Base-by-base conservation (phyloP, 2,888 invertebrate genomes). In the Eupithecia subfuscata region DNA sequence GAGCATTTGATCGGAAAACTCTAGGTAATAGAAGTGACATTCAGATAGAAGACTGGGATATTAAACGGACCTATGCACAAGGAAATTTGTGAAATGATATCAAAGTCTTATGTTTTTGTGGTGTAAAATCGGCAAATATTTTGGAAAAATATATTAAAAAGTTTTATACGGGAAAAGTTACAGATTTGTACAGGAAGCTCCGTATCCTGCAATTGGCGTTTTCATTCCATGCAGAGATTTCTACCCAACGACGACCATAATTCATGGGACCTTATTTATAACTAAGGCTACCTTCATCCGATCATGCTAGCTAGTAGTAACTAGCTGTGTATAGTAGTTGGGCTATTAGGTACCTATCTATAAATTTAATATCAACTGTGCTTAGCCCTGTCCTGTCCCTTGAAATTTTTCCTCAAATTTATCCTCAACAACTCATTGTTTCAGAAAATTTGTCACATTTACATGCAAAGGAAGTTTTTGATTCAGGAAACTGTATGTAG, bases 1-100 rank as follows among this genome's bases (percentile, higher is more conserved):
- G 60, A 71, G 67, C 71, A 68, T 74, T 74, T 72, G 8, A 68
- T 60, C 43, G 69, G 67, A 67, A 65, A 37, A 52, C 68, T 43
- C 60, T n/a, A 71, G 56, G 52, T 56, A 25, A 22, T 25, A 11
- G 45, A 18, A 11, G 30, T 60, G 12, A 60, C 60, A 60, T 60
- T 60, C 25, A 60, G 14, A 56, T 52, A 9, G 9, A 18, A 48
- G 7, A 52, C 52, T 52, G 8, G n/a, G 22, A 22, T n/a, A 22
- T 22, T 22, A 22, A 56, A 11, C 22, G n/a, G 52, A 52, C 18
- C 14, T 16, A 22, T 22, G 11, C 52, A 56, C 22, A 56, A 56
- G 52, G 5, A 56, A 22, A 56, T 11, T 11, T 56, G 52, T 52
- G n/a, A n/a, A 48, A n/a, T 48, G 7, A 7, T 48, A 18, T 48